Conservation (phyloP, 92 coral and sea anemone species). For the Palythoa caribaeorum region DNA sequence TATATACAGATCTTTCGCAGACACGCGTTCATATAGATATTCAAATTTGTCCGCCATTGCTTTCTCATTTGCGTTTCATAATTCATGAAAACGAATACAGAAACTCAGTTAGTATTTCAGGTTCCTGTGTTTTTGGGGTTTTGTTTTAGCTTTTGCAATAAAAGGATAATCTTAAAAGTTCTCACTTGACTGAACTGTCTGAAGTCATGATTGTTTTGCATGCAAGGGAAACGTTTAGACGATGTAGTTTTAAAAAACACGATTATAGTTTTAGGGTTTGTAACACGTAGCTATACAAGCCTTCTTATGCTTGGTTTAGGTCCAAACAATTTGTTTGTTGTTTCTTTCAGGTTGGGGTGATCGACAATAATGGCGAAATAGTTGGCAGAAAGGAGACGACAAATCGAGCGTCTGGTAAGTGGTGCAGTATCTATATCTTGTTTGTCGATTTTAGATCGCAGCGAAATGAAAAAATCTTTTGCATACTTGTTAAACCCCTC, state of each 20-base stretch:
- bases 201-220: neutral
- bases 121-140: neutral
- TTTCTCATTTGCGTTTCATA: slow-evolving; percentile 59
- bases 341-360: slow-evolving; percentile 80
- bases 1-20: slow-evolving; percentile 46
- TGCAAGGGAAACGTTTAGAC: neutral
- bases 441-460: slow-evolving; percentile 7
- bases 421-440: slow-evolving; percentile 38
- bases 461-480: neutral
- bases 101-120: slow-evolving; percentile 27
- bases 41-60: slow-evolving; percentile 61
- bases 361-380: slow-evolving; percentile 86
- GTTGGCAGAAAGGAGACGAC: slow-evolving; percentile 71
- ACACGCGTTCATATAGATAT: slow-evolving; percentile 50
- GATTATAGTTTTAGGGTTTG: slow-evolving; percentile 20
- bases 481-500: neutral
- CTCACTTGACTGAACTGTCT: neutral
- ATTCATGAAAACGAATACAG: slow-evolving; percentile 64
- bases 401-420: slow-evolving; percentile 62
- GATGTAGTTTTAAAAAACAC: neutral
- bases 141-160: neutral
- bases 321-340: slow-evolving; percentile 20
- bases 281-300: neutral
- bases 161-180: neutral
- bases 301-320: neutral